Evolutionary conservation across 2,113 vertebrate species (phyloP).

Genomic region (Forbesichthys papilliferus): DNA sequence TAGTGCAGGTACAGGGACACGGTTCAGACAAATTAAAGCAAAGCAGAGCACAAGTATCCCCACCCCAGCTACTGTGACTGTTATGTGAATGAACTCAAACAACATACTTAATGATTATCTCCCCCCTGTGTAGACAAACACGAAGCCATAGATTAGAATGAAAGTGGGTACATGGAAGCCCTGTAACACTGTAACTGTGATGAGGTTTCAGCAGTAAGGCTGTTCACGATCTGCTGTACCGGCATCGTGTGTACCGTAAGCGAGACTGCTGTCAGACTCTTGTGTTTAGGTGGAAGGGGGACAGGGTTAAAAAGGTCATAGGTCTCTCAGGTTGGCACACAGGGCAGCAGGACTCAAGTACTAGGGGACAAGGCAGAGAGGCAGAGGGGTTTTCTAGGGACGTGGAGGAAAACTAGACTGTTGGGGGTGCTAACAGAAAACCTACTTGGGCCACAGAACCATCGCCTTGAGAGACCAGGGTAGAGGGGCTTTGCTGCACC

Average conservation of each 20-base stretch:
- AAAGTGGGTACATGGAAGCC: too few species aligned
- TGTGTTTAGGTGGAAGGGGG: neutral
- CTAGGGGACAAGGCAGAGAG: neutral
- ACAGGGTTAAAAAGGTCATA: neutral
- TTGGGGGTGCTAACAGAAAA: constrained; percentile 49
- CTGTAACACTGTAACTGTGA: too few species aligned
- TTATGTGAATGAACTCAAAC: too few species aligned
- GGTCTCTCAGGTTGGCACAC: neutral
- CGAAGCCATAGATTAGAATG: too few species aligned
- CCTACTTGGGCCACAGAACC: constrained; percentile 92
- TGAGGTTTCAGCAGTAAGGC: too few species aligned
- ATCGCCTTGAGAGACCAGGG: constrained; percentile 86
- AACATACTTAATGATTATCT: too few species aligned
- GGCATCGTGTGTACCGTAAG: neutral
- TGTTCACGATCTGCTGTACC: neutral
- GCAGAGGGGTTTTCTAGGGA: neutral
- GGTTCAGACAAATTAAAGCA: constrained; percentile 19
- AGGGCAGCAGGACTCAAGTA: neutral
- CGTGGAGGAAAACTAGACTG: neutral
- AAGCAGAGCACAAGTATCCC: too few species aligned
- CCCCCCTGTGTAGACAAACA: too few species aligned
- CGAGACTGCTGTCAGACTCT: neutral
- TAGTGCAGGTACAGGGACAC: constrained; percentile 2
- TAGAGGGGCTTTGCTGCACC: constrained; percentile 93
- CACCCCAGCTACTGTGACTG: too few species aligned